A percentile compares a stretch with the other conserved stretches of the same genome.
Evolutionary conservation across 30 jellyfish, hydroid and myxozoan genomes (phyloP).

Genomic region (Euphysa ruthae): DNA sequence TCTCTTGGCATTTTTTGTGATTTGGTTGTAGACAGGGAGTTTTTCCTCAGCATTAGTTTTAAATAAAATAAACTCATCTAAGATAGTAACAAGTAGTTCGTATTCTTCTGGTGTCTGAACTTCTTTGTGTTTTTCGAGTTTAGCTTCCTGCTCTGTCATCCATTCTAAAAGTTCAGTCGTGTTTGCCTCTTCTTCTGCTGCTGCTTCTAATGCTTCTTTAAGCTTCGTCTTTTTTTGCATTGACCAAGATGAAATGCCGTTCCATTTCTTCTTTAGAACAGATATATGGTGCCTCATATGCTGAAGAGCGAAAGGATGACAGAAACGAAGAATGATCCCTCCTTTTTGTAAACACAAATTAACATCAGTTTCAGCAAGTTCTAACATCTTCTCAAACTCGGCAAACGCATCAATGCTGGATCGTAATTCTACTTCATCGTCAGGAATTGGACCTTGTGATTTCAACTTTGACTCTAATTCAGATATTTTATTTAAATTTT

Average conservation of each 20-base stretch:
- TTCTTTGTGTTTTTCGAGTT: constrained; percentile 52
- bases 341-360: constrained; percentile 74
- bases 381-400: constrained; percentile 48
- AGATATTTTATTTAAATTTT: constrained; percentile 31
- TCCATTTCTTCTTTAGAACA: constrained; percentile 58
- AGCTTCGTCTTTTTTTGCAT: constrained; percentile 59
- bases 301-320: constrained; percentile 83
- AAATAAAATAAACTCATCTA: constrained; percentile 52
- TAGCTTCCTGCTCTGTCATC: constrained; percentile 73
- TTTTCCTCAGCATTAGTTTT: constrained; percentile 67
- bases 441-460: constrained; percentile 85
- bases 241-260: constrained; percentile 88
- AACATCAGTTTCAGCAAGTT: constrained; percentile 48
- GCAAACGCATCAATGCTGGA: constrained; percentile 70
- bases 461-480: constrained; percentile 56
- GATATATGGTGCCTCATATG: constrained; percentile 76
- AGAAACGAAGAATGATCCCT: constrained; percentile 80
- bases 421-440: constrained; percentile 54
- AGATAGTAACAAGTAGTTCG: constrained; percentile 49
- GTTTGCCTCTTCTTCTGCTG: constrained; percentile 55
- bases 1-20: constrained; percentile 77
- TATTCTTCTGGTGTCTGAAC: constrained; percentile 76
- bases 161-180: constrained; percentile 51
- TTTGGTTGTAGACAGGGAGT: constrained; percentile 65
- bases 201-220: constrained; percentile 57